Evolutionary conservation across 2,888 invertebrate genomes (phyloP).

Genomic region (Drosophila peninsularis): DNA sequence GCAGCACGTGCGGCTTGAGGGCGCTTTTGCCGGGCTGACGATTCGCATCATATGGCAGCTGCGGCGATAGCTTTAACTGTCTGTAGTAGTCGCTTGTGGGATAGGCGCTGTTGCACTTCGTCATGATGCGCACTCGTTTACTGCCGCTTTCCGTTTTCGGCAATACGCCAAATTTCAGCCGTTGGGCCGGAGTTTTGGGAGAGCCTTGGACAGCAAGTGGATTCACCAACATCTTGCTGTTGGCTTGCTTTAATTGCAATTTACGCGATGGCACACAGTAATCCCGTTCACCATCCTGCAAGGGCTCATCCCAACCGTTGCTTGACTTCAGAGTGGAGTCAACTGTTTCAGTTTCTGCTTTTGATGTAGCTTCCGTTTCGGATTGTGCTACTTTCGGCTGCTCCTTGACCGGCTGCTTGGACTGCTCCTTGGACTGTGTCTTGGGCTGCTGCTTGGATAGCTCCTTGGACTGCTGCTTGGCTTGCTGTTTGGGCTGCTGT

Average conservation of each 20-base stretch:
- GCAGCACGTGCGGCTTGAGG: constrained; percentile 88
- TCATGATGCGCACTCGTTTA: constrained; percentile 90
- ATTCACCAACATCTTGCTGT: constrained; percentile 66
- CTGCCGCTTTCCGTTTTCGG: constrained; percentile 78
- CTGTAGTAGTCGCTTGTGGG: constrained; percentile 90
- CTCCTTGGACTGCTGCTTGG: background rate
- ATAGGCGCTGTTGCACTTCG: constrained; percentile 90
- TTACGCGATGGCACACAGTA: constrained; percentile 82
- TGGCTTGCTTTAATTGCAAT: constrained; percentile 76
- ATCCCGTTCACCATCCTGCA: constrained; percentile 85
- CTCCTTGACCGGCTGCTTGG: constrained; percentile 18
- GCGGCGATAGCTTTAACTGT: constrained; percentile 89
- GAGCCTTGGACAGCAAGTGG: constrained; percentile 40
- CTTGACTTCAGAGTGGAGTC: constrained; percentile 9
- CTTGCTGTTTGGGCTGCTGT: constrained; percentile 6
- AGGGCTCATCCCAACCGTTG: constrained; percentile 84
- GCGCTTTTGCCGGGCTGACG: constrained; percentile 89
- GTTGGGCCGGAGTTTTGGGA: constrained; percentile 43
- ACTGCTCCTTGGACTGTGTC: constrained; percentile 8
- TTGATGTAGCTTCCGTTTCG: constrained; percentile 1
- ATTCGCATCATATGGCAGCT: constrained; percentile 90
- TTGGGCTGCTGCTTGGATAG: constrained; percentile 13
- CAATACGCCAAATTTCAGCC: constrained; percentile 8
- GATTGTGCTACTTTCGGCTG: constrained; percentile 1
- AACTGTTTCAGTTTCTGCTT: background rate